A percentile compares a stretch with the other conserved stretches of the same genome.
These are phyloP conservation scores for Rotaria socialis DNA, from an alignment of 2,888 invertebrate genomes.

Conservation along the genomic window DNA sequence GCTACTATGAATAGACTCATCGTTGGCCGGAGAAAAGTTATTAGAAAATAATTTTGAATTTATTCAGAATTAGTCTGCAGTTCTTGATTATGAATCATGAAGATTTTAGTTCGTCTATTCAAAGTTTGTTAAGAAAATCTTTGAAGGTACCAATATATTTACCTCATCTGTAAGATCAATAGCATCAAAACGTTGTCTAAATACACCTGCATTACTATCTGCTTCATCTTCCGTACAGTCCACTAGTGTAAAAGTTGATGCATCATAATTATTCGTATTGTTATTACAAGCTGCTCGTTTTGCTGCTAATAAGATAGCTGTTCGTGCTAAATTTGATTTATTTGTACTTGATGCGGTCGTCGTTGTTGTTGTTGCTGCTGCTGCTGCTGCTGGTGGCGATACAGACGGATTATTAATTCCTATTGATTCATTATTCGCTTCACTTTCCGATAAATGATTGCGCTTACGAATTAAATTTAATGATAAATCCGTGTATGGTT, in stretches of 20 bases:
- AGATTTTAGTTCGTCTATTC: too few species aligned
- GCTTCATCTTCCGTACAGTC: conserved; percentile 25
- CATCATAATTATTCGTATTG: neutral
- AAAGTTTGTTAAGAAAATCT: too few species aligned
- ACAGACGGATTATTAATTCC: neutral
- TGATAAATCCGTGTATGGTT: neutral
- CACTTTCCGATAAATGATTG: neutral
- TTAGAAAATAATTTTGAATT: too few species aligned
- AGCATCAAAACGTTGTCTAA: neutral
- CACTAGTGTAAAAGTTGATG: neutral
- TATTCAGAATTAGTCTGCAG: too few species aligned
- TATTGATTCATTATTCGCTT: neutral
- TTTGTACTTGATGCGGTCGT: neutral
- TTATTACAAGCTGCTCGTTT: conserved; percentile 2
- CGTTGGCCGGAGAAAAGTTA: too few species aligned
- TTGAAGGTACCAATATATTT: too few species aligned
- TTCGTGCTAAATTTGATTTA: conserved; percentile 28
- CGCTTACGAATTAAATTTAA: neutral
- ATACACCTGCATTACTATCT: neutral
- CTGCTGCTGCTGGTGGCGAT: neutral
- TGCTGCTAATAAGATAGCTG: conserved; percentile 14
- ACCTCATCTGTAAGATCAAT: conserved; percentile 19
- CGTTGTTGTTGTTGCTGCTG: neutral
- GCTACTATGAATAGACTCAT: too few species aligned
- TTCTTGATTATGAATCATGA: too few species aligned